phyloP scores from a whole-genome alignment of 2,113 vertebrate genomes.

The Vulpes ferrilata region DNA sequence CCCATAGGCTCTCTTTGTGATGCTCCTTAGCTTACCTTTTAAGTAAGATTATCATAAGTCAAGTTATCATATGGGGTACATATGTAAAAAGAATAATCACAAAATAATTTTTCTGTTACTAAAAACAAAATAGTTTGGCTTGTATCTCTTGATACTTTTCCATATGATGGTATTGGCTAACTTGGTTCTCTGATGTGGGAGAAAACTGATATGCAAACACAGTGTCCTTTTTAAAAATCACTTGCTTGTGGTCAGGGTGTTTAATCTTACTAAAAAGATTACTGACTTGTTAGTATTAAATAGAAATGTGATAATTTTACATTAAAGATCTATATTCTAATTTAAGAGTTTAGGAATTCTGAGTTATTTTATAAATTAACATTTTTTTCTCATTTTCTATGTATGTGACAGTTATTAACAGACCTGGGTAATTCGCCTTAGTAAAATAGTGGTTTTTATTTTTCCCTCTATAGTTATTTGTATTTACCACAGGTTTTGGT shows the following conservation, averaged over 20 bases:
- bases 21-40: not conserved
- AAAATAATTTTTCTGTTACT: not conserved
- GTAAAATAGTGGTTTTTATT: not conserved
- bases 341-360: slow-evolving; percentile 25
- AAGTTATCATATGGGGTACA: not conserved
- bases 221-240: not conserved
- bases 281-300: slow-evolving; percentile 45
- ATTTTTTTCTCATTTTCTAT: not conserved
- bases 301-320: slow-evolving; percentile 23
- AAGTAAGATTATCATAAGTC: not conserved
- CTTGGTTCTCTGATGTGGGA: slow-evolving; percentile 4
- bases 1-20: not conserved
- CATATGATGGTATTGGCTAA: not conserved
- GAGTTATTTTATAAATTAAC: not conserved
- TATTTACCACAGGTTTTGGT: not conserved
- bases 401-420: slow-evolving; percentile 32
- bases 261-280: slow-evolving; percentile 21
- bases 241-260: not conserved
- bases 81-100: not conserved
- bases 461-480: not conserved
- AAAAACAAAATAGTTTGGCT: not conserved
- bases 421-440: not conserved
- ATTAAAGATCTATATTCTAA: not conserved
- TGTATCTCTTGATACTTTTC: not conserved
- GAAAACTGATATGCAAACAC: not conserved